Evolutionary conservation across 2,888 invertebrate genomes (phyloP), one percentile per base, ranked within the genome.

Genomic region (Eubasilissa splendida): DNA sequence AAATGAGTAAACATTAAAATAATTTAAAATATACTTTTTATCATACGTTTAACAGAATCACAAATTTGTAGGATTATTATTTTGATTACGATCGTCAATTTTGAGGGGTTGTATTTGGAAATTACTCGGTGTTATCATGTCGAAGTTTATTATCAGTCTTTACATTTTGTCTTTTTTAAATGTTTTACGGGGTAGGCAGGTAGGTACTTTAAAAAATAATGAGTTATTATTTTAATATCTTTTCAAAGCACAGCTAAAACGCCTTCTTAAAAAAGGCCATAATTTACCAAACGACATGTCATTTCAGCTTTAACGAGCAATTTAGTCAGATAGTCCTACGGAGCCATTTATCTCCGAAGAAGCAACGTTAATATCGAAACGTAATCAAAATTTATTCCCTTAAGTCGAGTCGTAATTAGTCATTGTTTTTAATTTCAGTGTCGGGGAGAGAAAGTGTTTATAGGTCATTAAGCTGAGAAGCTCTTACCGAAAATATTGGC

Each of bases 381-480:
- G 77, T 78, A 59, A 78, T 78, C 77, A 78, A 78, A 78, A 78
- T 78, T 71, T 53, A 71, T 71, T 71, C 60, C 77, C 71, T n/a
- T 33, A 22, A 22, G 71, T 54, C 63, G 52, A 54, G 68, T 58
- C 54, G 75, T 79, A 79, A 79, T 79, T 79, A 79, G 79, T 79
- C 79, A 79, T 79, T 79, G 75, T 75, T 79, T 79, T 79, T 68
- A 70, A 52, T 60, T 42, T 60, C 73, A 53, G 50, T 68, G 42
- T 50, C 65, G 73, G 42, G 63, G 63, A 31, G 68, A 8, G 63
- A 58, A 68, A 70, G 71, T 79, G 79, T 79, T 79, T 79, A 79
- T 79, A 50, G 79, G 42, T 63, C 59, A 56, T 75, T 63, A 79
- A 75, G 52, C 66, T 56, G 8, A 33, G 68, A 73, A 63, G 56